A percentile compares a stretch with the other conserved stretches of the same genome.
Evolutionary conservation across 2,888 invertebrate species (phyloP).

Genomic region (Zootermopsis nevadensis): DNA sequence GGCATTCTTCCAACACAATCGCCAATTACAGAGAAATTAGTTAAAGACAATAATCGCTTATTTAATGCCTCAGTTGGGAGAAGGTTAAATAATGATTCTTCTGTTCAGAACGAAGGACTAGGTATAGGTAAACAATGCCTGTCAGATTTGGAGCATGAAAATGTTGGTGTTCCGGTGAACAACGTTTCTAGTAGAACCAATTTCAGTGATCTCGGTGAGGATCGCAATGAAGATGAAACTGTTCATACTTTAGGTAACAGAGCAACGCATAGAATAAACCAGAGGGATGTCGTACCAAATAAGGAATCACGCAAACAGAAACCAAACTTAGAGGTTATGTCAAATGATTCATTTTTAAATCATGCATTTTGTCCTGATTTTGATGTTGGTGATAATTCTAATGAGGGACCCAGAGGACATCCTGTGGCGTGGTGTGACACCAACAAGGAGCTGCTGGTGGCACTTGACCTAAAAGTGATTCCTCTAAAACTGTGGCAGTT

Average conservation of each 20-base stretch:
- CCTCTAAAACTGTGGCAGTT: slow-evolving; percentile 50
- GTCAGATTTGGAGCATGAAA: background rate
- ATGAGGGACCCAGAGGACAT: slow-evolving; percentile 38
- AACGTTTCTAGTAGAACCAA: background rate
- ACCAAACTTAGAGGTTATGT: background rate
- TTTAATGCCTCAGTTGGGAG: too few species aligned
- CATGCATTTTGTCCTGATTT: slow-evolving; percentile 56
- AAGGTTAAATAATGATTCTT: too few species aligned
- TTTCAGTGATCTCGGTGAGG: background rate
- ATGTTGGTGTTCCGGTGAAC: background rate
- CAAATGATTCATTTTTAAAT: background rate
- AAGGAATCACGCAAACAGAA: background rate
- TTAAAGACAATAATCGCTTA: too few species aligned
- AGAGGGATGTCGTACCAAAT: background rate
- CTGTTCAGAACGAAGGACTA: background rate
- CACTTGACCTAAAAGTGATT: slow-evolving; percentile 52
- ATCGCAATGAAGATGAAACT: too few species aligned
- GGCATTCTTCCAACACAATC: too few species aligned
- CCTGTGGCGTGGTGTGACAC: slow-evolving; percentile 56
- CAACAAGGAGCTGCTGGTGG: slow-evolving; percentile 54
- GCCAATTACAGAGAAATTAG: too few species aligned
- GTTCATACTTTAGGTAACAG: background rate
- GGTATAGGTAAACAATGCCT: background rate
- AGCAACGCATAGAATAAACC: background rate
- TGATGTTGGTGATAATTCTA: slow-evolving; percentile 26